Evolutionary conservation across 2,113 vertebrate species (phyloP).

Genomic region (Ptyas mucosa): DNA sequence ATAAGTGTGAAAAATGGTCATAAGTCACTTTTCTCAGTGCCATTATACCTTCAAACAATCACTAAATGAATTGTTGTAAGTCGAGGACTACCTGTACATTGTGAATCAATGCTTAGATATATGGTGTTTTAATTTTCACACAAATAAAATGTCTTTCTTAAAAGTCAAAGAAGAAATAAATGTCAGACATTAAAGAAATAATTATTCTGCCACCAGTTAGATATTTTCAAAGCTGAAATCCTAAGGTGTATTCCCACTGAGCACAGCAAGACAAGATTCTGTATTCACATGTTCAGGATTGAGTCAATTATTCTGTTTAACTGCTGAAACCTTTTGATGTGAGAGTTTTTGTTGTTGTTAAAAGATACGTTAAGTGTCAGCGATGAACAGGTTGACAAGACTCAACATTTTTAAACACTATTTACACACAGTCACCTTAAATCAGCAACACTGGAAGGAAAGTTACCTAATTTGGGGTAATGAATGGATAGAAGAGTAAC

Average conservation of each 20-base stretch:
- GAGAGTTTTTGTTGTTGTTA: neutral
- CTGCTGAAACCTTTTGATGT: neutral
- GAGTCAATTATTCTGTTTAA: neutral
- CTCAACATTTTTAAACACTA: neutral
- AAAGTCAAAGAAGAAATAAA: neutral
- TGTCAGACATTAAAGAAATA: neutral
- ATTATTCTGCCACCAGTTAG: neutral
- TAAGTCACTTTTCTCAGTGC: neutral
- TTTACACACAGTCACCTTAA: conserved; percentile 27
- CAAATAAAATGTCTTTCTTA: neutral
- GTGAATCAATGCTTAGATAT: neutral
- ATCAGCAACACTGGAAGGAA: conserved; percentile 13
- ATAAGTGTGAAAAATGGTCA: neutral
- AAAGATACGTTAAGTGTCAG: neutral
- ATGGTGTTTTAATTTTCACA: neutral
- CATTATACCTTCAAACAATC: neutral
- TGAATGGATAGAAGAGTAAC: conserved; percentile 34
- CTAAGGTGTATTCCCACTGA: neutral
- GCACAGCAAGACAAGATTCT: neutral
- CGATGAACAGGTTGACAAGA: conserved; percentile 9
- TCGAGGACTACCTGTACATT: neutral
- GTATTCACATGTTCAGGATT: neutral
- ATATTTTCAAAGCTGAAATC: neutral
- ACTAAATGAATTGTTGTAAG: neutral
- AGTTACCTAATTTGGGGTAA: conserved; percentile 1